Percentiles rank a stretch among this genome's conserved stretches.
phyloP scores from a whole-genome alignment of 2,888 invertebrate species.

The Oscheius sp. region DNA sequence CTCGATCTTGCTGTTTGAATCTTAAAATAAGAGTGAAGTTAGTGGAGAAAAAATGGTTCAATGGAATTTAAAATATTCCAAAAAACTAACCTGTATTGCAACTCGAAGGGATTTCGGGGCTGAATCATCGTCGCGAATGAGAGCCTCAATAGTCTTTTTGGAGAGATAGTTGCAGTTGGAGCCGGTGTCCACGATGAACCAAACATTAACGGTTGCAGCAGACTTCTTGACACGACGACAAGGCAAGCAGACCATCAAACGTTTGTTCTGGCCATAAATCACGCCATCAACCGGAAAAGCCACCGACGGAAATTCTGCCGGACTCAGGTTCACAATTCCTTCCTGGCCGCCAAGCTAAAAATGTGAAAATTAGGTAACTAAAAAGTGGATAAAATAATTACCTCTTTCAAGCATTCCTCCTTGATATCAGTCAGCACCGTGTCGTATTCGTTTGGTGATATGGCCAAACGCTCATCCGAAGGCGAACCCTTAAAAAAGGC shows the following conservation, averaged over 20 bases:
- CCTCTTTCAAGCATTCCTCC: no score
- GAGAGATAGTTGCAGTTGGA: background rate
- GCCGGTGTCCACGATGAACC: background rate
- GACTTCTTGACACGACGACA: background rate
- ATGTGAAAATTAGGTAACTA: no score
- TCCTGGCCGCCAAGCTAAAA: background rate
- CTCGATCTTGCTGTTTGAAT: no score
- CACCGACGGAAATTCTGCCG: background rate
- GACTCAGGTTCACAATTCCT: background rate
- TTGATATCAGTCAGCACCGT: no score
- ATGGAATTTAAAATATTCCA: background rate
- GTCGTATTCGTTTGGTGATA: no score
- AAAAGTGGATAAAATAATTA: no score
- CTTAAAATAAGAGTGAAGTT: no score
- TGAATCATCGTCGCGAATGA: background rate
- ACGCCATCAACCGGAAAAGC: background rate
- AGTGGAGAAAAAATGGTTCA: no score
- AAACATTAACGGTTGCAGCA: background rate
- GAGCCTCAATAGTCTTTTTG: background rate
- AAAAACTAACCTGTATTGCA: background rate
- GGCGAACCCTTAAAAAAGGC: no score
- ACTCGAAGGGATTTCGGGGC: no score
- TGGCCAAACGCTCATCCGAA: no score
- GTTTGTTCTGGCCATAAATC: background rate
- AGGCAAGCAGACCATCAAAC: background rate